These are phyloP conservation scores for Phorcus lineatus DNA, from an alignment of 2,888 invertebrate genomes.

Conservation along the genomic window DNA sequence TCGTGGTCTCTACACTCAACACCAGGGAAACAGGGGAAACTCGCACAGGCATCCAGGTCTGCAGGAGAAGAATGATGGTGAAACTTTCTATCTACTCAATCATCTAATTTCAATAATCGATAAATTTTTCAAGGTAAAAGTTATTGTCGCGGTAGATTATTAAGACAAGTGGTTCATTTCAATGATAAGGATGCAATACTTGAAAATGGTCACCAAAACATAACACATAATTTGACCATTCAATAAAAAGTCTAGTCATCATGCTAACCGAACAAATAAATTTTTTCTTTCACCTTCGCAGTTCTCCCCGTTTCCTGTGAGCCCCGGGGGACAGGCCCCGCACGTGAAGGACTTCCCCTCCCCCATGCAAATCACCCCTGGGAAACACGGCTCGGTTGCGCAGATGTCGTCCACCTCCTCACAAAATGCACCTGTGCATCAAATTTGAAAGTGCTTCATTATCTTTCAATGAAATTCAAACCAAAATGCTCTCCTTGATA, in stretches of 20 bases:
- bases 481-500: too few species aligned
- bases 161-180: too few species aligned
- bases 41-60: conserved; percentile 42
- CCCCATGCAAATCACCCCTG: conserved; percentile 41
- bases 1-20: conserved; percentile 46
- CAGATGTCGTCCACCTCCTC: conserved; percentile 41
- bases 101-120: too few species aligned
- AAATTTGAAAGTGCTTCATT: background rate
- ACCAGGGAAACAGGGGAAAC: conserved; percentile 46
- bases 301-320: conserved; percentile 43
- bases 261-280: too few species aligned
- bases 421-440: conserved; percentile 39
- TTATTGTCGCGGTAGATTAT: too few species aligned
- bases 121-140: too few species aligned
- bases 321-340: conserved; percentile 44
- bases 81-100: background rate
- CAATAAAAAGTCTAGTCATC: too few species aligned
- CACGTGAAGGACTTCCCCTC: conserved; percentile 37
- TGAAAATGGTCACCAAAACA: too few species aligned
- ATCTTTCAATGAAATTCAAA: too few species aligned
- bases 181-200: too few species aligned
- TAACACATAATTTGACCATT: too few species aligned
- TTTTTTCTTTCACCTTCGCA: conserved; percentile 37
- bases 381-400: conserved; percentile 46
- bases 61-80: background rate